Conservation (phyloP, 2,888 invertebrate genomes). For the Graphium colonna region DNA sequence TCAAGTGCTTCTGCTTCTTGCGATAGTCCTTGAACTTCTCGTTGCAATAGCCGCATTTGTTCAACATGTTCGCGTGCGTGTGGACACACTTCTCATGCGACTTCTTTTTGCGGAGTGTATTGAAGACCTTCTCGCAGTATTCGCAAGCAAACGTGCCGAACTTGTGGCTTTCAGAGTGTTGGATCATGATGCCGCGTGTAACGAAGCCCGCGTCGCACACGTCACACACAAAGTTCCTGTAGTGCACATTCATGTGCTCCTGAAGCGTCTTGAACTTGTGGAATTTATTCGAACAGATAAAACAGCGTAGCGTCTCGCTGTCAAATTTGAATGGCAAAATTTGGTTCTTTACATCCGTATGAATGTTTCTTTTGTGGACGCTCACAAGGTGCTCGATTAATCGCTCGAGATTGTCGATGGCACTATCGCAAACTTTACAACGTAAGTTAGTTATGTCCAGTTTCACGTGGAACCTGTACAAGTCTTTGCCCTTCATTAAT, state of each 20-base stretch:
- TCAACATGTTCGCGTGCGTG: slow-evolving; percentile 39
- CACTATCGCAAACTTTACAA: slow-evolving; percentile 34
- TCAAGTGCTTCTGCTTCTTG: slow-evolving; percentile 47
- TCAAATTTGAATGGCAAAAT: slow-evolving; percentile 50
- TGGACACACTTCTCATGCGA: slow-evolving; percentile 67
- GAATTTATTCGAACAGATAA: slow-evolving; percentile 36
- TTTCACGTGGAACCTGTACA: slow-evolving; percentile 41
- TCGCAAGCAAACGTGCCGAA: slow-evolving; percentile 51
- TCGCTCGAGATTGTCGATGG: slow-evolving; percentile 33
- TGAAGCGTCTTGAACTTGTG: slow-evolving; percentile 44
- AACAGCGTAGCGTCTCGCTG: slow-evolving; percentile 33
- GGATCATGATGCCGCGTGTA: slow-evolving; percentile 44
- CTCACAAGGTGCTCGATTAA: slow-evolving; percentile 34
- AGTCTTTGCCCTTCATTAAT: slow-evolving; percentile 37
- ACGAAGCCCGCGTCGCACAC: slow-evolving; percentile 58
- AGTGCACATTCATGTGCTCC: slow-evolving; percentile 63
- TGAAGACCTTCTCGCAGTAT: slow-evolving; percentile 66
- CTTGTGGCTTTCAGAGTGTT: slow-evolving; percentile 51
- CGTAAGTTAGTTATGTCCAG: slow-evolving; percentile 48
- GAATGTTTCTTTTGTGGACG: slow-evolving; percentile 33
- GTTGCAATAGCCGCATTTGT: slow-evolving; percentile 54
- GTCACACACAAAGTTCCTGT: slow-evolving; percentile 54
- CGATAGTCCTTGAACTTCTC: slow-evolving; percentile 50
- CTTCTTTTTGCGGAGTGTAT: slow-evolving; percentile 61
- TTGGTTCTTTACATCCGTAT: slow-evolving; percentile 40